Evolutionary conservation across 2,113 vertebrate genomes (phyloP).

Genomic region (Balaeniceps rex): DNA sequence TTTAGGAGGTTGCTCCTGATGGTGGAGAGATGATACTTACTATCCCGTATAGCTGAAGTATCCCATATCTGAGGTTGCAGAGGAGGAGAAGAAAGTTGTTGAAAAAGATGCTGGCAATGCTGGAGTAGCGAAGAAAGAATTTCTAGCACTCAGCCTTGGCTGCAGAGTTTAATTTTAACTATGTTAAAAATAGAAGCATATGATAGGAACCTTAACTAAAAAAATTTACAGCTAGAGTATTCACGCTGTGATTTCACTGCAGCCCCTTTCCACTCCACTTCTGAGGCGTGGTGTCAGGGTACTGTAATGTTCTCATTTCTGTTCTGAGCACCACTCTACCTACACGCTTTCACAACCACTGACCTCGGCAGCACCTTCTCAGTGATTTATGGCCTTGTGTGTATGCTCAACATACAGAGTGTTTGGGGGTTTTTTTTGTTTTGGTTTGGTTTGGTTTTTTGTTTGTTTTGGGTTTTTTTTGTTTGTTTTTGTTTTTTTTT

Average conservation of each 20-base stretch:
- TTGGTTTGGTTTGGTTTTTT: too few species aligned
- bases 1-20: not conserved
- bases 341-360: not conserved
- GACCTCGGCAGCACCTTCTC: not conserved
- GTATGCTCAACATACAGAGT: not conserved
- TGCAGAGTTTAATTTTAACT: constrained; percentile 53
- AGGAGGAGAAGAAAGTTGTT: not conserved
- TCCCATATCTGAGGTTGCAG: not conserved
- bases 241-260: not conserved
- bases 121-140: constrained; percentile 21
- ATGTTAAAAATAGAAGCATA: constrained; percentile 31
- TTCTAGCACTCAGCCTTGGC: not conserved
- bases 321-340: not conserved
- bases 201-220: constrained; percentile 32
- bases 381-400: not conserved
- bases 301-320: not conserved
- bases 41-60: not conserved
- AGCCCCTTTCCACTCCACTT: not conserved
- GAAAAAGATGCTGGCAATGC: constrained; percentile 22
- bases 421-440: too few species aligned
- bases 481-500: too few species aligned
- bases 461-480: too few species aligned
- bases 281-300: rapidly evolving
- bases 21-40: not conserved
- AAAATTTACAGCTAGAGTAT: not conserved